Evolutionary conservation across 2,113 vertebrate species (phyloP).

Genomic region (Zosterops japonicus): DNA sequence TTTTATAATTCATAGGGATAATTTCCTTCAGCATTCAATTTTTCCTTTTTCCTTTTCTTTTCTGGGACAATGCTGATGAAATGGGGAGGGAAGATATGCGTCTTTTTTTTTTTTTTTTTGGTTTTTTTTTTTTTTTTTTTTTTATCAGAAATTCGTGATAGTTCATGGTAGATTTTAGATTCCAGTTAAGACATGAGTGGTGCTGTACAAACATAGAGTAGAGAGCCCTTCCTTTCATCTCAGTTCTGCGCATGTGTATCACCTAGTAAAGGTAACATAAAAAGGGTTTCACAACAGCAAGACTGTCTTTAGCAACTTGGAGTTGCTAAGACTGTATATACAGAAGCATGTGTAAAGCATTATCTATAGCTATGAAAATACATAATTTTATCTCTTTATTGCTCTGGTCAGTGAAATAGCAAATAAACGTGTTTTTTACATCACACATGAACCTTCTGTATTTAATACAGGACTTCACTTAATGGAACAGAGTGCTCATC

Average conservation of each 20-base stretch:
- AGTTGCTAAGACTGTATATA: neutral
- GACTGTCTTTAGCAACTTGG: neutral
- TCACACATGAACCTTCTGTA: neutral
- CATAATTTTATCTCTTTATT: neutral
- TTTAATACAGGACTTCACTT: neutral
- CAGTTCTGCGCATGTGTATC: neutral
- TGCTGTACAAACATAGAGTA: neutral
- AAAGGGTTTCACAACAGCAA: rapidly evolving
- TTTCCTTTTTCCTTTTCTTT: neutral
- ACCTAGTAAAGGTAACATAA: neutral
- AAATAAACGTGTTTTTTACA: neutral
- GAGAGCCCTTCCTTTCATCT: neutral
- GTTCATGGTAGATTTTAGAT: neutral
- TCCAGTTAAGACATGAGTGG: neutral
- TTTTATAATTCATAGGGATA: neutral
- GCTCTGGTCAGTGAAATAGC: neutral
- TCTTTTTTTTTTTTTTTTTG: no score
- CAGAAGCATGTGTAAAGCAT: neutral
- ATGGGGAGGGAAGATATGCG: rapidly evolving
- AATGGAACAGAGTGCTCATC: neutral
- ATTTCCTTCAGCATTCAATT: neutral
- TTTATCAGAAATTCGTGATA: neutral
- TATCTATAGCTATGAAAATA: neutral
- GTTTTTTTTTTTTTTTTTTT: no score
- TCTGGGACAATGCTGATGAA: neutral